Base-by-base conservation (phyloP, 92 coral and sea anemone species). In the Epizoanthus scotinus region DNA sequence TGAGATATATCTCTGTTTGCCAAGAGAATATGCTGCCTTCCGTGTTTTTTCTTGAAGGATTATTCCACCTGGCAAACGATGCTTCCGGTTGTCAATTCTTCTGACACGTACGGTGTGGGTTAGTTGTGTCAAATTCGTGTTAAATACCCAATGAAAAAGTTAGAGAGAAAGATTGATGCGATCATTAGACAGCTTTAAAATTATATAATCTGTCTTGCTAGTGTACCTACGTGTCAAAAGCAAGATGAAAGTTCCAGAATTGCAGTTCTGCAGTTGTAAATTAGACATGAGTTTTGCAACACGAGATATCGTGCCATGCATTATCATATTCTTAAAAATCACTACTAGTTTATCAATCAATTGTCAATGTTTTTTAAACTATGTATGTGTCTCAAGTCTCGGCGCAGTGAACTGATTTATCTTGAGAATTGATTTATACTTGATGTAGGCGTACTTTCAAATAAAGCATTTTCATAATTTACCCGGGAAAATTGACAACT, bases 341-440 rank as follows among this genome's bases (percentile, higher is more conserved):
- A 52, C 15, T 50, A 52, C 15, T 50, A 21, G 18, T 71, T 50
- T 52, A 53, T 71, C 61, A 26, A 71, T 71, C 78, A 71, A 18
- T 52, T 50, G 62, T 71, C 12, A 24, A 27, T 21, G 20, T 49
- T 49, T 71, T 49, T 25, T 8, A 64, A 64, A 8, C 9, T 29
- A 19, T 10, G 52, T 44, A 44, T 29, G 8, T 14, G 12, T 17
- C 69, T 64, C 47, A 29, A 17, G 40, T 64, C 69, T 44, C 26
- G 47, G 14, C 28, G 18, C 47, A 28, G 69, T 3, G 15, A 64
- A 64, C 44, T 63, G 14, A 17, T 63, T 29, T 27, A 63, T 63
- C 44, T 63, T 9, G 17, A 63, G 40, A 12, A 28, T 3, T 61
- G 38, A 63, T 63, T 63, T 15, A 36, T 18, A 63, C 50, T 64